A percentile compares a stretch with the other conserved stretches of the same genome.
These are phyloP conservation scores for Leiothrix lutea DNA, from an alignment of 2,113 vertebrate genomes.

Conservation along the genomic window DNA sequence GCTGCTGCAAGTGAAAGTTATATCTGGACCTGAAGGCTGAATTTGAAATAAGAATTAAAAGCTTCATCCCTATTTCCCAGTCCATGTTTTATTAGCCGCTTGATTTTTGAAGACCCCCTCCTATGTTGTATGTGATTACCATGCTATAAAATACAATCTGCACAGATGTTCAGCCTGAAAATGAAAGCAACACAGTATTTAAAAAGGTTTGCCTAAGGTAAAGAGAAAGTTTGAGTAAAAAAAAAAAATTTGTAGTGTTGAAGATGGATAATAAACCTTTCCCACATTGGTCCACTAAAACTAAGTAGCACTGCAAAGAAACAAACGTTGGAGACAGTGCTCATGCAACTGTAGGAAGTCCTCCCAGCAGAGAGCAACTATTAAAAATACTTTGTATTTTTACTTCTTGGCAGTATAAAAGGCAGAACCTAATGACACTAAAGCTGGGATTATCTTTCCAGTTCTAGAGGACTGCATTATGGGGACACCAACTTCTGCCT, in stretches of 20 bases:
- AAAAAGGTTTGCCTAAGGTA: background rate
- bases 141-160: background rate
- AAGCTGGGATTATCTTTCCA: background rate
- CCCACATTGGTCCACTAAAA: background rate
- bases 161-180: background rate
- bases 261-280: background rate
- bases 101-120: background rate
- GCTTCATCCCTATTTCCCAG: background rate
- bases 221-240: background rate
- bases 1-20: background rate
- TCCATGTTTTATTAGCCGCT: background rate
- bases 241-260: background rate
- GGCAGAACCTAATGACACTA: constrained; percentile 63
- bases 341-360: background rate
- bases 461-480: constrained; percentile 4
- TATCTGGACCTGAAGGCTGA: background rate
- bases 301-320: background rate
- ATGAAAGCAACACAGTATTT: background rate
- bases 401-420: constrained; percentile 77
- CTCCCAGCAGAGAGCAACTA: background rate
- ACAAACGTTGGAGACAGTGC: background rate
- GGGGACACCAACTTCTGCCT: constrained; percentile 35
- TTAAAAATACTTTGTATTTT: constrained; percentile 37
- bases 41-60: background rate
- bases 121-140: background rate